Evolutionary conservation across 2,113 vertebrate genomes (phyloP).

Genomic region (Tringa solitaria): DNA sequence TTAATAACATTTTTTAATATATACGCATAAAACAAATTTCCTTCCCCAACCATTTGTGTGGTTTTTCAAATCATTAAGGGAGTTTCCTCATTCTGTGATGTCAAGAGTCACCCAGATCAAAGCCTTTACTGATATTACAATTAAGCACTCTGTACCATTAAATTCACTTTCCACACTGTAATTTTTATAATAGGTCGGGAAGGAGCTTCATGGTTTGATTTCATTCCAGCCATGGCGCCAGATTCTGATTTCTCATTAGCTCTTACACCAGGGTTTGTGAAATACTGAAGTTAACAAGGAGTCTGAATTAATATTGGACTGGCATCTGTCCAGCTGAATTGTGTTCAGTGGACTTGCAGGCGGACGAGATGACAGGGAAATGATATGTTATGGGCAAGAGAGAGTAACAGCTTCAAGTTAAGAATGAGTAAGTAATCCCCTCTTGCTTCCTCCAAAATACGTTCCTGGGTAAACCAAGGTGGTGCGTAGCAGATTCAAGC

Average conservation of each 20-base stretch:
- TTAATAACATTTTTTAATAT: slow-evolving; percentile 50
- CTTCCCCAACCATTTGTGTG: slow-evolving; percentile 19
- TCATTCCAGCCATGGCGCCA: slow-evolving; percentile 72
- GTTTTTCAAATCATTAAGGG: slow-evolving; percentile 60
- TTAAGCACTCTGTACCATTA: slow-evolving; percentile 74
- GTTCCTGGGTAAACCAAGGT: neutral
- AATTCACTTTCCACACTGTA: slow-evolving; percentile 84
- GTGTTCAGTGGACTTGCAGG: slow-evolving; percentile 47
- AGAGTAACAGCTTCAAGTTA: neutral
- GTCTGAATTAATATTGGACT: slow-evolving; percentile 77
- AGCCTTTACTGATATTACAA: slow-evolving; percentile 77
- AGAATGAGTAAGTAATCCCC: neutral
- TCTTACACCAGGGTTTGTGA: slow-evolving; percentile 72
- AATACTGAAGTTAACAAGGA: slow-evolving; percentile 80
- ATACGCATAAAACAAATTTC: slow-evolving; percentile 43
- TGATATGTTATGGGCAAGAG: neutral
- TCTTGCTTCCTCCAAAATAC: neutral
- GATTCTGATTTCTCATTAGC: slow-evolving; percentile 82
- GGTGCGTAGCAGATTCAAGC: neutral
- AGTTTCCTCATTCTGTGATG: slow-evolving; percentile 67
- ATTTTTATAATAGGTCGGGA: slow-evolving; percentile 82
- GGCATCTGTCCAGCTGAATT: slow-evolving; percentile 75
- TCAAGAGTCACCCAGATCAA: slow-evolving; percentile 73
- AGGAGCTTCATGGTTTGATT: slow-evolving; percentile 75
- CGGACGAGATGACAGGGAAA: neutral